Base-by-base conservation (phyloP, 2,797 vertebrate species). In the Catharus ustulatus region DNA sequence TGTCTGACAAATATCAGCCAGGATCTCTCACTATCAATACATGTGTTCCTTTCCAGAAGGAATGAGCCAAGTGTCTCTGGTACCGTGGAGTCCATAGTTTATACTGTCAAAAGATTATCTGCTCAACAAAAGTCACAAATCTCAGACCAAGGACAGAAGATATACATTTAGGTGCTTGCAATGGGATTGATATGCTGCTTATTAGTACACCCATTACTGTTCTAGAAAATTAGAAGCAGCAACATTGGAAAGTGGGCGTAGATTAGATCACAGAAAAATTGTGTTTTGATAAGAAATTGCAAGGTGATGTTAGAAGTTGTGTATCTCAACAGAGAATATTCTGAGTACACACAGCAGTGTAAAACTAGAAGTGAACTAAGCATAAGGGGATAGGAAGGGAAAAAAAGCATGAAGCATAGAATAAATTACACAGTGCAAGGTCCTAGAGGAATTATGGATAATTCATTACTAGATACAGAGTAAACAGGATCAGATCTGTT, bases 401-500 rank as follows among this genome's bases (percentile, higher is more conserved):
- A 17, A 73, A 66, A 58, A 54, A 18, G 0, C 0, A 2, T 27
- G 22, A 83, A 52, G 10, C 24, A 13, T 6, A n/a, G 69, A 85
- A 89, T 91, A 90, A 69, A 73, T 86, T 63, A 73, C 38, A 84
- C 26, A 84, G 42, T 52, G 71, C 40, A 73, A 76, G 19, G 66
- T 77, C 82, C 87, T 69, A 91, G 69, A 75, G 18, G 0, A 96
- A 91, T 78, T 93, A 93, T 73, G 86, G 91, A 91, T 93, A 89
- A 95, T 92, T 94, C 73, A 84, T 95, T 76, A 93, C 89, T 79
- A 92, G 89, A 89, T 75, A 79, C 2, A 86, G 49, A 87, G 59
- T 74, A 95, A 94, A 91, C 67, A 95, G 71, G 74, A 90, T 81
- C 89, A 89, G 82, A 86, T 90, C 84, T 83, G 57, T 68, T 90